Percentiles rank a stretch among this genome's conserved stretches.
Conservation (phyloP, 30 jellyfish, hydroid and myxozoan species). For the Aurelia aurita complex sp. Pacific region DNA sequence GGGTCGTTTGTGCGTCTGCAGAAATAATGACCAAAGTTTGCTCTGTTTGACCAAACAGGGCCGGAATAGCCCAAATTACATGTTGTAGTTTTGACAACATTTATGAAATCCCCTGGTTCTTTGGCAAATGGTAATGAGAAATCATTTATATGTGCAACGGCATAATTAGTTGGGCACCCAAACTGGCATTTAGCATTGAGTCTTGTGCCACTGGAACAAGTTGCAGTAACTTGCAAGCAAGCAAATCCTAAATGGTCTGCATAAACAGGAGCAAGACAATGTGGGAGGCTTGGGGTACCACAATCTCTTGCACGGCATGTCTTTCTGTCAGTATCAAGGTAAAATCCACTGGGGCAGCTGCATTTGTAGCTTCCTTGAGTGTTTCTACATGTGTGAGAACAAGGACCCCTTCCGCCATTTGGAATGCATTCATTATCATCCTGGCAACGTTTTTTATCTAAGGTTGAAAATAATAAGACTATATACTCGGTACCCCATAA, state of each 20-base stretch:
- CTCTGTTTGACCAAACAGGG: constrained; percentile 34
- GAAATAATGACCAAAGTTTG: constrained; percentile 17
- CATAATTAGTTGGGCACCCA: constrained; percentile 52
- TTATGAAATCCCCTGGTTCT: constrained; percentile 14
- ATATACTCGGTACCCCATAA: too few species aligned
- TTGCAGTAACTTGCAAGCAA: constrained; percentile 39
- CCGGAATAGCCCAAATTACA: constrained; percentile 12
- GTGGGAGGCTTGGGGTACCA: constrained; percentile 32
- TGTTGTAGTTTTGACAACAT: constrained; percentile 29
- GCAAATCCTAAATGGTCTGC: constrained; percentile 48
- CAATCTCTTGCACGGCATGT: constrained; percentile 46
- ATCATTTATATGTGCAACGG: constrained; percentile 37
- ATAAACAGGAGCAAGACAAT: constrained; percentile 46
- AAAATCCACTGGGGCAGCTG: constrained; percentile 55
- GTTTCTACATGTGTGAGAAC: constrained; percentile 66
- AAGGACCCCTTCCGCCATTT: constrained; percentile 81
- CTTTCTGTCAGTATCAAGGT: constrained; percentile 14
- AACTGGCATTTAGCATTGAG: constrained; percentile 60
- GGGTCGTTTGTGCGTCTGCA: constrained; percentile 95
- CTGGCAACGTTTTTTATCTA: constrained; percentile 61
- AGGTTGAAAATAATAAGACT: neutral
- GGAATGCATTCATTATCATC: constrained; percentile 66
- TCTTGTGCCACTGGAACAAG: constrained; percentile 62
- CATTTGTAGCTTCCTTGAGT: constrained; percentile 54
- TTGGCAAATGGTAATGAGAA: constrained; percentile 36